These are phyloP conservation scores for Xiphophorus couchianus DNA, from an alignment of 2,113 vertebrate species.

Conservation along the genomic window DNA sequence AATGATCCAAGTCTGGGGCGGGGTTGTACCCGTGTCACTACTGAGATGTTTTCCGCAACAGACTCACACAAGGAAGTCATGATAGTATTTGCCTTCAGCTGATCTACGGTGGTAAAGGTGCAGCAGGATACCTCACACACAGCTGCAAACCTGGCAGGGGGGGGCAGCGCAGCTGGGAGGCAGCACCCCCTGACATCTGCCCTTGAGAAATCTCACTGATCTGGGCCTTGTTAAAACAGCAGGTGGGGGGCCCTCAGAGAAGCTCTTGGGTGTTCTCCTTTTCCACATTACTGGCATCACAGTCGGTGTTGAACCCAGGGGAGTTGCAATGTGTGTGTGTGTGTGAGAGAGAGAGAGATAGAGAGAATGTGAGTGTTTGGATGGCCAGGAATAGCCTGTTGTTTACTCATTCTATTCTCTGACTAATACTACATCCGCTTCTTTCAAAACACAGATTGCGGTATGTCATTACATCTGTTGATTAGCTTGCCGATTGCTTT, in stretches of 20 bases:
- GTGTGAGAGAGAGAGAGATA: not conserved
- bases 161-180: constrained; percentile 15
- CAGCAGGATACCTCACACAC: constrained; percentile 11
- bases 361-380: not conserved
- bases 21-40: constrained; percentile 1
- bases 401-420: constrained; percentile 44
- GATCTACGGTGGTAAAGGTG: constrained; percentile 5
- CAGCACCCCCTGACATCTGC: constrained; percentile 40
- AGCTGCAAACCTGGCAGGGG: constrained; percentile 37
- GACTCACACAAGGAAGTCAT: not conserved
- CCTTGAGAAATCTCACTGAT: constrained; percentile 52
- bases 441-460: constrained; percentile 37
- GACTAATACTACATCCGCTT: constrained; percentile 48
- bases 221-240: constrained; percentile 57
- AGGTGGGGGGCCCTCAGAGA: constrained; percentile 33
- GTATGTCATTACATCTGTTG: constrained; percentile 51
- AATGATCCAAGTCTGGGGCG: not conserved
- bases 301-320: constrained; percentile 23
- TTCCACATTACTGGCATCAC: constrained; percentile 23
- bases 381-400: constrained; percentile 22
- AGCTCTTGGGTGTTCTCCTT: constrained; percentile 27
- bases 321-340: not conserved
- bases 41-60: not conserved
- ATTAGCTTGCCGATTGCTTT: constrained; percentile 56
- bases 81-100: not conserved